These are phyloP conservation scores for Talpa occidentalis DNA, from an alignment of 2,113 vertebrate species.

Conservation along the genomic window DNA sequence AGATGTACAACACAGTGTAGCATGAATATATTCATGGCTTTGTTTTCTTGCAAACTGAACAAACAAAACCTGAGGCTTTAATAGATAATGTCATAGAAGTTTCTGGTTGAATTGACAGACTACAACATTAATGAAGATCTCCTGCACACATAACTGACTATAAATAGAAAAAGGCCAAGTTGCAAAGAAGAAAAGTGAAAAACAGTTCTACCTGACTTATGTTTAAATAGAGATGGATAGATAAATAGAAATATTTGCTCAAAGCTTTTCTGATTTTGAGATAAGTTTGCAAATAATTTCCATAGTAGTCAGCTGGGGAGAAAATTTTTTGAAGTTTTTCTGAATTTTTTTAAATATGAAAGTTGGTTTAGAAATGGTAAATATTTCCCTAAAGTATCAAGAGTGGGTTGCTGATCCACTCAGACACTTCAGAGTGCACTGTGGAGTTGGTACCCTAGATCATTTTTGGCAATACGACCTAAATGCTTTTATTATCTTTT, in stretches of 20 bases:
- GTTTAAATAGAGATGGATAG: neutral
- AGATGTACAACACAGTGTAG: neutral
- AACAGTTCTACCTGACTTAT: neutral
- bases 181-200: neutral
- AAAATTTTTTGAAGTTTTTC: neutral
- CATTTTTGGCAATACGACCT: neutral
- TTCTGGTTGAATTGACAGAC: conserved; percentile 14
- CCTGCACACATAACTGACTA: neutral
- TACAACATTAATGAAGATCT: neutral
- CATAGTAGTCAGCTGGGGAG: neutral
- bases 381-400: neutral
- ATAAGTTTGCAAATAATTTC: conserved; percentile 36
- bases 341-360: conserved; percentile 21
- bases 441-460: neutral
- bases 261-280: neutral
- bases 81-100: neutral
- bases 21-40: neutral
- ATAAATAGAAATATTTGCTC: neutral
- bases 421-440: neutral
- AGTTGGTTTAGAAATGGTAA: neutral
- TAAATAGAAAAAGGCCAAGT: neutral
- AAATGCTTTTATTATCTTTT: neutral
- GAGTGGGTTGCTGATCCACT: neutral
- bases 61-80: neutral
- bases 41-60: neutral